Base-by-base conservation (phyloP, 2,113 vertebrate genomes). In the Psittacara wagleri region DNA sequence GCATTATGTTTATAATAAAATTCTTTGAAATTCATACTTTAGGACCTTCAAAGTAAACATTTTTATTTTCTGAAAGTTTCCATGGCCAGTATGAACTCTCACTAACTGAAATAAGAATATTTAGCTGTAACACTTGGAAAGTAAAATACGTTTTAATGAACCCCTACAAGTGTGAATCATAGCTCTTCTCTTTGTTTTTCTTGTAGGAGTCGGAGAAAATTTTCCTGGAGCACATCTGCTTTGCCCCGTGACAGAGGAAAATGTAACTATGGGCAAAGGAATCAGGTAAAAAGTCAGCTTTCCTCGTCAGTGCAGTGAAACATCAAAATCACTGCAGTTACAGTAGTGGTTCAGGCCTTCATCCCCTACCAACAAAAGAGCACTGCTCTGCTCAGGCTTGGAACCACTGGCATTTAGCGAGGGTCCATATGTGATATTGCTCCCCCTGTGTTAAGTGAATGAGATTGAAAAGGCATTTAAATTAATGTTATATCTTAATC, bases 131-230 rank as follows among this genome's bases (percentile, higher is more conserved):
- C 18, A 18, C 44, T 72, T 83, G 44, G 37, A 41, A 23, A 68
- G 28, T 79, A 76, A 95, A 87, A 87, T 68, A 27, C 35, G 77
- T 89, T 94, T 90, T 83, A 85, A 89, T 16, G 67, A 88, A 66
- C 5, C 14, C 52, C 63, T 31, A 33, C 44, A 88, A 59, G 59
- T 31, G 79, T 27, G 41, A 94, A 72, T 64, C 66, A 46, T 0
- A 78, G 48, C 13, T 83, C 57, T n/a, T 61, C 22, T 69, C 48
- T 77, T 85, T 69, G n/a, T 44, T 91, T 91, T 82, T 44, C 44
- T 76, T 5, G 33, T 79, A 10, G 22, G 69, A 82, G 39, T 7
- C 55, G 61, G 13, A 54, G 46, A 86, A 83, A 91, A 43, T 24
- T 77, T 85, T 63, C 25, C n/a, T 77, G 66, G 22, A 85, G 44